Conservation (phyloP, 2,888 invertebrate species). For the Dysmachus trigonus region DNA sequence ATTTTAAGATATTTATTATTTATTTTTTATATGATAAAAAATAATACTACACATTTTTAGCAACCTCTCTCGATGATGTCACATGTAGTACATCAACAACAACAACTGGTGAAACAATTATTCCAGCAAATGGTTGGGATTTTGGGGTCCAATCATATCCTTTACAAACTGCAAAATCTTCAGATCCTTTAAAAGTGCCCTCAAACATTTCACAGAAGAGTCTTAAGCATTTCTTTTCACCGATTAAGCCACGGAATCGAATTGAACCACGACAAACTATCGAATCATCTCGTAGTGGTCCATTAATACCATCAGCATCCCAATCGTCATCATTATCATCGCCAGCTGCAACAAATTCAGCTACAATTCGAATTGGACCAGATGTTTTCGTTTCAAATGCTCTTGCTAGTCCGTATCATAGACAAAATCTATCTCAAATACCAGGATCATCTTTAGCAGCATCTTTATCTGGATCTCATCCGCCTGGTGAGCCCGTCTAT, state of each 20-base stretch:
- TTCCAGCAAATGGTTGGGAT: constrained; percentile 62
- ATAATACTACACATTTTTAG: background rate
- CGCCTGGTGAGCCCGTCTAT: constrained; percentile 61
- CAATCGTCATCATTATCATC: constrained; percentile 40
- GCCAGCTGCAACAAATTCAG: background rate
- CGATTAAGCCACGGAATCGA: constrained; percentile 61
- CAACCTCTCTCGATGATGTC: constrained; percentile 52
- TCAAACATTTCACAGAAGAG: constrained; percentile 48
- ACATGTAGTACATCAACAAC: constrained; percentile 54
- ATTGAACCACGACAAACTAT: constrained; percentile 55
- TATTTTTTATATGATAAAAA: no score
- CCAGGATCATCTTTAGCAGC: background rate
- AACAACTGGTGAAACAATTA: constrained; percentile 57
- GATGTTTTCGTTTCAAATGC: constrained; percentile 59
- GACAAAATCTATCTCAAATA: background rate
- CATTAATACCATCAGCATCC: constrained; percentile 56
- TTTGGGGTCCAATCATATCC: constrained; percentile 60
- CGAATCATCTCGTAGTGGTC: constrained; percentile 50
- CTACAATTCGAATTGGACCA: constrained; percentile 50
- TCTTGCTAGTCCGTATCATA: constrained; percentile 42
- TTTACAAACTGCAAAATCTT: background rate
- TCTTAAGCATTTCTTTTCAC: constrained; percentile 66
- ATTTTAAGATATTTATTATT: no score
- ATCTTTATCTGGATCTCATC: no score
- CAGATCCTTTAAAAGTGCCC: constrained; percentile 23